Base-by-base conservation (phyloP, 1,140 invertebrate genomes). In the Harpegnathos saltator region DNA sequence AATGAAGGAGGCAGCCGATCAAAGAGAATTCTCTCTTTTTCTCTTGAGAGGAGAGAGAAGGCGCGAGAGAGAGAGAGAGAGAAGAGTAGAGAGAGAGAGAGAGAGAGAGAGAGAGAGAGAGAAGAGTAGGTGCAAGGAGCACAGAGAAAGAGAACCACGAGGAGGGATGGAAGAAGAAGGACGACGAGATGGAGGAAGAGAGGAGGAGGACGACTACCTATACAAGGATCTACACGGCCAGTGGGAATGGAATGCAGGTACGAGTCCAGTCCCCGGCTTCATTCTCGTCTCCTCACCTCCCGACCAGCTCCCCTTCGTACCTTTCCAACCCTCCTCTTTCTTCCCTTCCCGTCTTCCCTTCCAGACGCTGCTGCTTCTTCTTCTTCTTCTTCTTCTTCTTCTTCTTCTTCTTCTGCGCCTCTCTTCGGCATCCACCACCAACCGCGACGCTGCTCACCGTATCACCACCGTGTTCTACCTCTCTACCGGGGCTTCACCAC, bases 221-320 rank as follows among this genome's bases (percentile, higher is more conserved):
- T 93, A 94, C 92, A 94, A 93, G 93, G 92, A 94, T 91, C 93
- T 93, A 92, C 91, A 91, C 90, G 92, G 89, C 91, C 93, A 94
- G 93, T 94, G 93, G 93, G 93, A 94, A 94, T 93, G 93, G 93
- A 94, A 94, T 94, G 93, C 93, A 93, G 93, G 92, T 94, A 94
- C 92, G 89, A 93, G 92, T 91, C 90, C 91, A 91, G 92, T 93
- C 89, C 78, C 78, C 82, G 82, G 77, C 71, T 85, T 87, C 78
- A 84, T 84, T 88, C 88, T 81, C 74, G 80, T 77, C 81, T 84
- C 87, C 59, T 84, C 75, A 24, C 84, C 89, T 81, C 73, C 82
- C 82, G 74, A 73, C 77, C 85, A 81, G 50, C 71, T n/a, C 68
- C 54, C 62, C 78, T 81, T 69, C 62, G 24, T 24, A 3, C 29